Percentiles rank a stretch among this genome's conserved stretches.
Conservation (phyloP, 2,888 invertebrate species). For the Nomada ruficornis region DNA sequence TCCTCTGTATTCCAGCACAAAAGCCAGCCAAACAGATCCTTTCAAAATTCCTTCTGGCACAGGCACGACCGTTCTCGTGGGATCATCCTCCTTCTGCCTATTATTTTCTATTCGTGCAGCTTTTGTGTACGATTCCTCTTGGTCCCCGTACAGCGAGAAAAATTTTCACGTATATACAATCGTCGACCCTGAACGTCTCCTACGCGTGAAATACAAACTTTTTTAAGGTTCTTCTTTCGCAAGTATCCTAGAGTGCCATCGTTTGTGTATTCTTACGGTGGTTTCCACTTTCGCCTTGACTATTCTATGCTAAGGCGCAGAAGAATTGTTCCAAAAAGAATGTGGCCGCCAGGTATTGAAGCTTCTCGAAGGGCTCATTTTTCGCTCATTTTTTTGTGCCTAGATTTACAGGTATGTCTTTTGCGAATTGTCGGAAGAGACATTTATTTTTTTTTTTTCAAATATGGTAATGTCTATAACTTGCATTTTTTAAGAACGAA, state of each 20-base stretch:
- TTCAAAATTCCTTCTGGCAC: constrained; percentile 45
- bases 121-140: constrained; percentile 24
- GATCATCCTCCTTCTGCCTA: constrained; percentile 50
- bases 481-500: no score
- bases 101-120: constrained; percentile 41
- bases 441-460: no score
- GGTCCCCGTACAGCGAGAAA: constrained; percentile 16
- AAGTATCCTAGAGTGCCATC: neutral
- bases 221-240: constrained; percentile 11
- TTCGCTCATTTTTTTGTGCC: no score
- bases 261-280: neutral
- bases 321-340: no score
- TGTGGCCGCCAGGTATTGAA: no score
- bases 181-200: constrained; percentile 28
- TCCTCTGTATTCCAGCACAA: constrained; percentile 47
- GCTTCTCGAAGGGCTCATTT: no score
- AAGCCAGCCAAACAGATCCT: constrained; percentile 46
- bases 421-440: no score
- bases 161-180: constrained; percentile 30
- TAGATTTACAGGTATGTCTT: no score
- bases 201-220: constrained; percentile 40
- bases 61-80: constrained; percentile 20
- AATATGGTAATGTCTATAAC: no score
- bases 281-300: no score
- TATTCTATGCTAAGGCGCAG: no score